phyloP scores from a whole-genome alignment of 2,888 invertebrate genomes.

The Chrysopilus asiliformis region DNA sequence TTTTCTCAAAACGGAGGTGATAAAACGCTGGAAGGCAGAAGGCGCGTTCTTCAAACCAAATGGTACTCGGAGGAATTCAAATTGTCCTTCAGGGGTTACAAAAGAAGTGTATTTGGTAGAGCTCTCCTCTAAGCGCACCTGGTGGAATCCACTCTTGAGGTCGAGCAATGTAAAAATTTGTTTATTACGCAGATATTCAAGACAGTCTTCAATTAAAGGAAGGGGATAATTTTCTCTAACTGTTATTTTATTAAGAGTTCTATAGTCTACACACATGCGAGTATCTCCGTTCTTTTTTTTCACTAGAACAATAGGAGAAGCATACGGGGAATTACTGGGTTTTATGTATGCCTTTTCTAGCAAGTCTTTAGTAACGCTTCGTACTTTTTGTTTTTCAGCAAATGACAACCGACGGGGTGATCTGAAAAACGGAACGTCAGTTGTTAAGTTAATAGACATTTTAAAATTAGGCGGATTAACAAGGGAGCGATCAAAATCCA shows the following conservation, averaged over 20 bases:
- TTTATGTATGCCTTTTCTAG: neutral
- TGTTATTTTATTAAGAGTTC: constrained; percentile 7
- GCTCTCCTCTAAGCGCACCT: constrained; percentile 9
- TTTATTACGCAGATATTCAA: constrained; percentile 10
- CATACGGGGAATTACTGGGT: neutral
- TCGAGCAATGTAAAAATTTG: constrained; percentile 13
- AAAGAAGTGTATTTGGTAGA: constrained; percentile 15
- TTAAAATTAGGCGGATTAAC: neutral
- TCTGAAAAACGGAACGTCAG: constrained; percentile 2
- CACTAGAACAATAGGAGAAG: constrained; percentile 7
- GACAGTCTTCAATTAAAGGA: constrained; percentile 9
- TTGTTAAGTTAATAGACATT: constrained; percentile 1
- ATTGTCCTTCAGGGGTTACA: constrained; percentile 16
- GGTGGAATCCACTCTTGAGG: constrained; percentile 14
- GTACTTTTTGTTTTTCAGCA: constrained; percentile 1
- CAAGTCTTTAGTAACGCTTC: constrained; percentile 1
- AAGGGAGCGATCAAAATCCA: neutral
- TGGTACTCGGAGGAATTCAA: constrained; percentile 14
- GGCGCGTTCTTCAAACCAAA: constrained; percentile 15
- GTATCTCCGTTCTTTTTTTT: constrained; percentile 5
- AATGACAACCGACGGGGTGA: constrained; percentile 2
- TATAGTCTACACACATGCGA: constrained; percentile 9
- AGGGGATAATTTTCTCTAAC: constrained; percentile 8
- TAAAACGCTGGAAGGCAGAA: constrained; percentile 15
- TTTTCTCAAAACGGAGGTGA: constrained; percentile 14